A percentile compares a stretch with the other conserved stretches of the same genome.
Evolutionary conservation across 2,113 vertebrate genomes (phyloP).

Genomic region (Pseudonaja textilis): DNA sequence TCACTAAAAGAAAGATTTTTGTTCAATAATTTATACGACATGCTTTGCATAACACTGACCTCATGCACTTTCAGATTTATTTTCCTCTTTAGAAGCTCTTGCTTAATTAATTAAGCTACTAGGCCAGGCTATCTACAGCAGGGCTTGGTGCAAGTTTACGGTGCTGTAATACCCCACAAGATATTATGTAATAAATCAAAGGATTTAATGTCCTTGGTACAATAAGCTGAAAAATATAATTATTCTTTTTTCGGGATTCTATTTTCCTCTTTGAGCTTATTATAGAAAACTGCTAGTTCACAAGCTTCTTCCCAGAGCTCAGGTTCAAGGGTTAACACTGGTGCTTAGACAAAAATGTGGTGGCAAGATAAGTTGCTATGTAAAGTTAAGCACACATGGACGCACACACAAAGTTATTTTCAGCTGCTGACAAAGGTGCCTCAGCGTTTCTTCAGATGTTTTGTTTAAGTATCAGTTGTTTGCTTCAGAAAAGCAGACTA

Average conservation of each 20-base stretch:
- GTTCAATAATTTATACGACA: background rate
- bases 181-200: background rate
- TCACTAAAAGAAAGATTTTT: background rate
- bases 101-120: background rate
- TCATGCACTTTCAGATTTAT: background rate
- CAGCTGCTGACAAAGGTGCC: constrained; percentile 42
- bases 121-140: background rate
- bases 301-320: constrained; percentile 27
- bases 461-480: constrained; percentile 13
- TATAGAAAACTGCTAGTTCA: constrained; percentile 51
- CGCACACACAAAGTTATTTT: constrained; percentile 35
- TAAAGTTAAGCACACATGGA: constrained; percentile 49
- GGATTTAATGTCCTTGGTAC: background rate
- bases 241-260: constrained; percentile 27
- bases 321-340: constrained; percentile 58
- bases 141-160: background rate
- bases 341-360: constrained; percentile 57
- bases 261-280: constrained; percentile 25
- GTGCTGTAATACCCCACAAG: background rate
- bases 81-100: background rate
- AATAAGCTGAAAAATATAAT: background rate
- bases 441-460: constrained; percentile 29
- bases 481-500: background rate
- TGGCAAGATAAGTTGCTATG: constrained; percentile 65
- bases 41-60: background rate